A percentile compares a stretch with the other conserved stretches of the same genome.
These are phyloP conservation scores for Crepidodera aurea DNA, from an alignment of 2,888 invertebrate genomes.

Conservation along the genomic window DNA sequence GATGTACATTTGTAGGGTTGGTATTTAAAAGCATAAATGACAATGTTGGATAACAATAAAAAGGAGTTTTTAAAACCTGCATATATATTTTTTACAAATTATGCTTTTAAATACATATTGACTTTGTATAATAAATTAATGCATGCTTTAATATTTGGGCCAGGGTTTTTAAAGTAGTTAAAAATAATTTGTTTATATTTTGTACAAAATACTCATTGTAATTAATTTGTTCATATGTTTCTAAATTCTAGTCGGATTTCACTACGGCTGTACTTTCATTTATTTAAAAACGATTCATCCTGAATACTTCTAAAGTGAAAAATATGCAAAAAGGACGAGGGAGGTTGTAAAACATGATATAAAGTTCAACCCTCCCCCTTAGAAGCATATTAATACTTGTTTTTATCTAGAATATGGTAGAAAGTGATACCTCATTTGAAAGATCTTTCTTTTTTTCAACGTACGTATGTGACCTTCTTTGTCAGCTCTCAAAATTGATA, in stretches of 20 bases:
- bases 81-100: neutral
- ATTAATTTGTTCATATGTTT: neutral
- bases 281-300: no score
- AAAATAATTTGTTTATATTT: neutral
- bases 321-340: no score
- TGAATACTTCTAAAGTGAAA: no score
- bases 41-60: neutral
- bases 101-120: neutral
- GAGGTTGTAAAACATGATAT: no score
- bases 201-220: neutral
- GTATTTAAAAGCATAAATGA: neutral
- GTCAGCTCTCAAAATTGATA: no score
- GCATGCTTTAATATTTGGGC: conserved; percentile 38
- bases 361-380: no score
- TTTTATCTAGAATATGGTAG: no score
- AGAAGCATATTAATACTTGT: no score
- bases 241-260: neutral
- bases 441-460: no score
- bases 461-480: no score
- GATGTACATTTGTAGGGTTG: neutral
- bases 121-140: conserved; percentile 7
- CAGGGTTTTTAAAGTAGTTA: conserved; percentile 36
- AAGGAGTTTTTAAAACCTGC: neutral
- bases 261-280: no score
- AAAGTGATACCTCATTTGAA: no score